These are phyloP conservation scores for Macaria notata DNA, from an alignment of 2,888 invertebrate species.

Conservation along the genomic window DNA sequence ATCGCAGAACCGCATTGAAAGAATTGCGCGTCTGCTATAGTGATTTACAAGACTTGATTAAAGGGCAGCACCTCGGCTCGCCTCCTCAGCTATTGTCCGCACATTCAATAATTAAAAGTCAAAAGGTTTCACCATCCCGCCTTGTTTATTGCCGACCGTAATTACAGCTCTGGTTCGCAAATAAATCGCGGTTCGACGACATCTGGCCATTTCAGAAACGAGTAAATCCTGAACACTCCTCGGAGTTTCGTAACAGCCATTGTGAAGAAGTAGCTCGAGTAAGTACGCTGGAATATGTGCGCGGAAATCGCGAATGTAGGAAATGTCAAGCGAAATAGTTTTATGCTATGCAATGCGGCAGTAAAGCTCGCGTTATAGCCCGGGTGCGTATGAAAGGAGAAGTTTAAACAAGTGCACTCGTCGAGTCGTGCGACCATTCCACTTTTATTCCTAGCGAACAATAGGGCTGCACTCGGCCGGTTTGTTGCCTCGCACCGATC, in stretches of 20 bases:
- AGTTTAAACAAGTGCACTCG: conserved; percentile 64
- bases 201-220: conserved; percentile 41
- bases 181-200: conserved; percentile 56
- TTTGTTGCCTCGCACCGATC: conserved; percentile 67
- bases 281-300: conserved; percentile 4
- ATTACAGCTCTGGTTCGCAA: conserved; percentile 55
- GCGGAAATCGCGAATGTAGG: conserved; percentile 36
- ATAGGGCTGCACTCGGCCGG: conserved; percentile 65
- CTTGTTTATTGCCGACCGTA: conserved; percentile 60
- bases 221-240: conserved; percentile 36
- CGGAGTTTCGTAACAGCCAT: conserved; percentile 26
- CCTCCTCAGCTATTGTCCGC: conserved; percentile 50
- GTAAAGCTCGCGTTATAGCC: conserved; percentile 55
- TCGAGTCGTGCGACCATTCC: conserved; percentile 56
- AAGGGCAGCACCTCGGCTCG: conserved; percentile 53
- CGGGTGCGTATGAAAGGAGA: conserved; percentile 48
- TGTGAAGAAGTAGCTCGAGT: conserved; percentile 15
- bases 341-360: conserved; percentile 57
- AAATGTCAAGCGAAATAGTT: conserved; percentile 46
- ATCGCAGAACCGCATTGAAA: conserved; percentile 31
- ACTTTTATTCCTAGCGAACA: conserved; percentile 74
- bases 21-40: conserved; percentile 21
- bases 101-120: conserved; percentile 67
- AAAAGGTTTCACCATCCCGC: conserved; percentile 57
- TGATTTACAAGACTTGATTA: conserved; percentile 57